Base-by-base conservation (phyloP, 2,888 invertebrate species). In the Zygaena filipendulae region DNA sequence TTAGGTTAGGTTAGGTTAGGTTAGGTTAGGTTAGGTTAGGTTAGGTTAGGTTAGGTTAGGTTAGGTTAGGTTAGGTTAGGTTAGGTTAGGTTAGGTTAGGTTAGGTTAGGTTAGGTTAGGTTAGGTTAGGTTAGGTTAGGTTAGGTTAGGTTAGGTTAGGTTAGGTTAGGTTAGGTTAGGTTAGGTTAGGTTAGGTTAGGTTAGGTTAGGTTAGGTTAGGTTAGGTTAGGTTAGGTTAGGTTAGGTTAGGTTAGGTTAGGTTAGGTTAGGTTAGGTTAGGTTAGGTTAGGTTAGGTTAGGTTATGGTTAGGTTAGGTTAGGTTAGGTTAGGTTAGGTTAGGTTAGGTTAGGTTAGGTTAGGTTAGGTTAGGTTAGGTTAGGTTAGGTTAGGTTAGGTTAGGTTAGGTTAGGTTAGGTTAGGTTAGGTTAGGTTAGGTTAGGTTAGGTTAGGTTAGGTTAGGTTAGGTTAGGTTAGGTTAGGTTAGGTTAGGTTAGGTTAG, bases 81-180 rank as follows among this genome's bases (percentile, higher is more conserved):
- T 36, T 36, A 38, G 35, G 38, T 35, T 36, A 36, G 35, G 38
- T 38, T 38, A 36, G 36, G 36, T 36, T 36, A 36, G 36, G 36
- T 36, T 36, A 36, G 38, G 35, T 31, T 35, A 33, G 35, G 35
- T 35, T 33, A 29, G 31, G 36, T 33, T 33, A 33, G 33, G 34
- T 34, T 34, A 34, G 34, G 34, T 34, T 34, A 34, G 34, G 34
- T 34, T 36, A 36, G 36, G 36, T 36, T 36, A 36, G 34, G 35
- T 32, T 31, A 31, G 33, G 27, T 27, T 14, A 13, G 36, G 36
- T 39, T 36, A 36, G 39, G 36, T 39, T 36, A 36, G 11, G 30
- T 28, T 14, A 23, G 39, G 39, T 39, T 39, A 39, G 39, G 39
- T 39, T 39, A 39, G 39, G 39, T 39, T 36, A 33, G 35, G 36